These are phyloP conservation scores for Drosophila melanosoma DNA, from an alignment of 2,888 invertebrate genomes.

Conservation along the genomic window DNA sequence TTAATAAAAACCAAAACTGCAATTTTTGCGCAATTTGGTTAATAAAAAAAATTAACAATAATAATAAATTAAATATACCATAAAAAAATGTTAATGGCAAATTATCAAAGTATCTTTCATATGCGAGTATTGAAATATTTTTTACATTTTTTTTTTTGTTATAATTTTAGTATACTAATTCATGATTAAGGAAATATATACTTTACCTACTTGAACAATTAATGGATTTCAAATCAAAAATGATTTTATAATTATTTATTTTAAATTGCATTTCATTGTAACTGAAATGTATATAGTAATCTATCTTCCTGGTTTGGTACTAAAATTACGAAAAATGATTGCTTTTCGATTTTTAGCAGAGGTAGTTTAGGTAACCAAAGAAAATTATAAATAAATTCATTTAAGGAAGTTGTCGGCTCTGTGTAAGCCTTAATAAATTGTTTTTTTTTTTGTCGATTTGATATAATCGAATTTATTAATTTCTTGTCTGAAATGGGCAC, in stretches of 20 bases:
- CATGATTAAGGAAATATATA: not conserved
- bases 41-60: not conserved
- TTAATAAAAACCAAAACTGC: conserved; percentile 14
- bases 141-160: too few relatives aligned
- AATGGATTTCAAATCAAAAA: not conserved
- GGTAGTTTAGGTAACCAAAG: too few relatives aligned
- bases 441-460: not conserved
- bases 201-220: not conserved
- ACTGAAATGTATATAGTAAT: not conserved
- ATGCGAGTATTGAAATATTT: not conserved
- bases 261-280: too few relatives aligned
- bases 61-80: not conserved
- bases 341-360: too few relatives aligned
- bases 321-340: too few relatives aligned
- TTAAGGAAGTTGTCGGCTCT: not conserved
- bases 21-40: conserved; percentile 9
- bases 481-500: not conserved
- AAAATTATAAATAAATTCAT: too few relatives aligned
- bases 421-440: not conserved
- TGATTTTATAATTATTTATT: too few relatives aligned
- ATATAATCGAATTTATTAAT: not conserved
- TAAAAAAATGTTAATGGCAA: not conserved
- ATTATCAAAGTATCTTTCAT: not conserved
- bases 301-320: not conserved
- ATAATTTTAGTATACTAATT: too few relatives aligned